phyloP scores from a whole-genome alignment of 2,113 vertebrate genomes.

The Anser brachyrhynchus region DNA sequence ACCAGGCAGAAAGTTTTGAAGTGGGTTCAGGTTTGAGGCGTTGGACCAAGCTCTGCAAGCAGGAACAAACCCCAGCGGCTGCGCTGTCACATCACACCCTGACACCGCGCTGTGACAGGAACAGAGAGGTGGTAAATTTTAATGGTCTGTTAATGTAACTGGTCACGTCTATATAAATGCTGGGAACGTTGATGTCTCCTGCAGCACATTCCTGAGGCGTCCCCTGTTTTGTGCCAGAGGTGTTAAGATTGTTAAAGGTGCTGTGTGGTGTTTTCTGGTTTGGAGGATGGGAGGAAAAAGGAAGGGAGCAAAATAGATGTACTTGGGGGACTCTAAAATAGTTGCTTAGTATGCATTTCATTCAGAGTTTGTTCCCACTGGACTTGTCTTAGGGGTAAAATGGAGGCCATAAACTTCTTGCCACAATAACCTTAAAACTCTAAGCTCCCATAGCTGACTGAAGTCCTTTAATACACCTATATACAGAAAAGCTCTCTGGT shows the following conservation, averaged over 20 bases:
- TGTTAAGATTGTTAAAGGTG: accelerated
- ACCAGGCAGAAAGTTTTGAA: not conserved
- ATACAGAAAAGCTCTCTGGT: not conserved
- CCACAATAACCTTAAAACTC: not conserved
- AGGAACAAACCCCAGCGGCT: accelerated
- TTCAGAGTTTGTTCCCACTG: not conserved
- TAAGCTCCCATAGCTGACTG: not conserved
- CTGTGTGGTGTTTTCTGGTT: not conserved
- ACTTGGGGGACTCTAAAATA: not conserved
- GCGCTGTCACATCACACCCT: not conserved
- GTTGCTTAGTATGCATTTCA: not conserved
- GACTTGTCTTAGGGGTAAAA: not conserved
- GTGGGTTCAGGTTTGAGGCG: accelerated
- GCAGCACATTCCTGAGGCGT: not conserved
- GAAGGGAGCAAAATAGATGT: not conserved
- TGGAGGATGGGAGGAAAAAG: not conserved
- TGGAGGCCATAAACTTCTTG: not conserved
- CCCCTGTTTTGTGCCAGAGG: not conserved
- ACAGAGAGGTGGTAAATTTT: not conserved
- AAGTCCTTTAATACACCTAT: not conserved
- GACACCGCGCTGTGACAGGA: not conserved
- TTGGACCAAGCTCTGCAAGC: not conserved
- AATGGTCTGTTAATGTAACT: not conserved
- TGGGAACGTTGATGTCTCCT: not conserved
- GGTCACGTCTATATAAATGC: not conserved